Conservation (phyloP, 2,797 vertebrate species). For the Furcifer pardalis region DNA sequence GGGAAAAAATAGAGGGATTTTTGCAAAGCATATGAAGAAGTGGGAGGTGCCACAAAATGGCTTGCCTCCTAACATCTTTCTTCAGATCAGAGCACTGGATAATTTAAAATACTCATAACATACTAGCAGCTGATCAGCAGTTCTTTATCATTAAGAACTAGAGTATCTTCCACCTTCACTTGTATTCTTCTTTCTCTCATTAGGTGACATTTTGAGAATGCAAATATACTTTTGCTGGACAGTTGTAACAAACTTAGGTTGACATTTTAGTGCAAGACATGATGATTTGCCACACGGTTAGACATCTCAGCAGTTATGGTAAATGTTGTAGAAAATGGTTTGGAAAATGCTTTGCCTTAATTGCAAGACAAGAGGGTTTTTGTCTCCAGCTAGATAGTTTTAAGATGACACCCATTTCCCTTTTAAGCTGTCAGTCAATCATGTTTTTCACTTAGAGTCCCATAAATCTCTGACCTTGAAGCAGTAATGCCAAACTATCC, state of each 20-base stretch:
- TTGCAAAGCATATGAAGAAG: background rate
- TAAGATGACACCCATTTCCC: slow-evolving; percentile 2
- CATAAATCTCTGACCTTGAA: slow-evolving; percentile 8
- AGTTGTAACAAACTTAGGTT: slow-evolving; percentile 6
- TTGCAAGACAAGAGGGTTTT: slow-evolving; percentile 14
- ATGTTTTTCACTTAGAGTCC: slow-evolving; percentile 15
- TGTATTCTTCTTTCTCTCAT: background rate
- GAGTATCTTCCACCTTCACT: background rate
- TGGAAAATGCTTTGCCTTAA: slow-evolving; percentile 26
- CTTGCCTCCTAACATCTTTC: background rate
- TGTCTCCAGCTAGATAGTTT: slow-evolving; percentile 4
- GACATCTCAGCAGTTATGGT: slow-evolving; percentile 1
- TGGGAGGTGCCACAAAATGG: background rate
- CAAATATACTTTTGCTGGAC: background rate
- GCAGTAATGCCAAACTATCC: background rate
- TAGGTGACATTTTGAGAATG: background rate
- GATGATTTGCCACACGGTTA: background rate
- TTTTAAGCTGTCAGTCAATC: slow-evolving; percentile 37
- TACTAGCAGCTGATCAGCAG: background rate
- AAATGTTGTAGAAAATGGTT: slow-evolving; percentile 20
- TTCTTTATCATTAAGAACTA: background rate
- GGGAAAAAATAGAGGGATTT: no score
- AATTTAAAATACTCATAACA: no score
- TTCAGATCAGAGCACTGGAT: no score
- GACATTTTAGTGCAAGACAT: slow-evolving; percentile 5